phyloP scores from a whole-genome alignment of 1,140 invertebrate species.

The Lucilia cuprina region DNA sequence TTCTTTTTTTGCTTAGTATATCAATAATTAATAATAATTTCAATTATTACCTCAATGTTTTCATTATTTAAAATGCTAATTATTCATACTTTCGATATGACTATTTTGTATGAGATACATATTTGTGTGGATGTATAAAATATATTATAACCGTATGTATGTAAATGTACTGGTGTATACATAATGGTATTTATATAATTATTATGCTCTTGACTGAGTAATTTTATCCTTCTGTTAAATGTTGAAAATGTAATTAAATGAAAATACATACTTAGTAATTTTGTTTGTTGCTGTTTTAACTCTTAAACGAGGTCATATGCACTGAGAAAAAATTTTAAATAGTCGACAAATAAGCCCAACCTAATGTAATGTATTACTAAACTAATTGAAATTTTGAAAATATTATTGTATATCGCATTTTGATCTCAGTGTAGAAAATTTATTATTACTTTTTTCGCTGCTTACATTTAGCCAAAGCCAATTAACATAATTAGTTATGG shows the following conservation, averaged over 20 bases:
- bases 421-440: not conserved
- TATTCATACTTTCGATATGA: too few relatives aligned
- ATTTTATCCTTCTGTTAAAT: not conserved
- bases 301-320: not conserved
- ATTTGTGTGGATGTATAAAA: too few relatives aligned
- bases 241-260: not conserved
- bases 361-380: too few relatives aligned
- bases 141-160: too few relatives aligned
- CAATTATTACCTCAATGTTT: too few relatives aligned
- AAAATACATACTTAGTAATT: not conserved
- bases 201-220: slow-evolving; percentile 3
- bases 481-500: slow-evolving; percentile 18
- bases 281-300: not conserved
- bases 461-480: not conserved
- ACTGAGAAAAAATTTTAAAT: not conserved
- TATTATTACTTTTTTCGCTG: not conserved
- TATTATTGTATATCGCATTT: too few relatives aligned
- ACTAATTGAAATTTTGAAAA: too few relatives aligned
- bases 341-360: too few relatives aligned
- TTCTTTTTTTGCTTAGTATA: too few relatives aligned
- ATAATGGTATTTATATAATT: slow-evolving; percentile 1
- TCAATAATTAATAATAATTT: too few relatives aligned
- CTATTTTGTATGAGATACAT: too few relatives aligned
- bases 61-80: too few relatives aligned
- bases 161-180: not conserved